Conservation (phyloP, 2,888 invertebrate genomes). For the Nomada flava region DNA sequence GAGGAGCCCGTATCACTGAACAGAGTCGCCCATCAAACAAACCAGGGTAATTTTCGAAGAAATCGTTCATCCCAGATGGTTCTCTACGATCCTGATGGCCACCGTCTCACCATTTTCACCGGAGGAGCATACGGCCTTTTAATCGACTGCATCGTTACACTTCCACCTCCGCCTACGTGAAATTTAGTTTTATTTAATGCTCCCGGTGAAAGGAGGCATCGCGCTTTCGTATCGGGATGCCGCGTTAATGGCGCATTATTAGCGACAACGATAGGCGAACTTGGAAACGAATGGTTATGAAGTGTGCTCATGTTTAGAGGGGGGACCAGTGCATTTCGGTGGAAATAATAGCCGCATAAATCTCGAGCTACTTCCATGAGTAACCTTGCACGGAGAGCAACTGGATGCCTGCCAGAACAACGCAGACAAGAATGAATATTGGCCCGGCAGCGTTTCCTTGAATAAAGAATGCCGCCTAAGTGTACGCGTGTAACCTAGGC, state of each 20-base stretch:
- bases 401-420: conserved; percentile 77
- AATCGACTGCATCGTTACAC: conserved; percentile 15
- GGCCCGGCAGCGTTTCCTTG: conserved; percentile 55
- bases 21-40: conserved; percentile 14
- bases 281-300: conserved; percentile 56
- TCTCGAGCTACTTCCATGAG: conserved; percentile 70
- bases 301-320: conserved; percentile 58
- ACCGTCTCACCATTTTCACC: background rate
- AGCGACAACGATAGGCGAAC: conserved; percentile 34
- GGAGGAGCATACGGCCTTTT: background rate
- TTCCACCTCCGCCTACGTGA: background rate
- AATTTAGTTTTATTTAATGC: conserved; percentile 19
- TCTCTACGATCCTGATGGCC: background rate
- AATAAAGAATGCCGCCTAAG: conserved; percentile 58
- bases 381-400: conserved; percentile 59
- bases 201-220: background rate
- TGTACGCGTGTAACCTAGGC: conserved; percentile 26
- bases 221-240: conserved; percentile 2
- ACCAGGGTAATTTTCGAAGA: background rate
- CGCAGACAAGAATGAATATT: conserved; percentile 64
- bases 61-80: background rate
- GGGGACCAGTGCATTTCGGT: conserved; percentile 46
- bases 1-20: background rate
- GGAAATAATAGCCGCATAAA: conserved; percentile 77
- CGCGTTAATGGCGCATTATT: conserved; percentile 55